Evolutionary conservation across 2,888 invertebrate species (phyloP).

Genomic region (Elysia crispata): DNA sequence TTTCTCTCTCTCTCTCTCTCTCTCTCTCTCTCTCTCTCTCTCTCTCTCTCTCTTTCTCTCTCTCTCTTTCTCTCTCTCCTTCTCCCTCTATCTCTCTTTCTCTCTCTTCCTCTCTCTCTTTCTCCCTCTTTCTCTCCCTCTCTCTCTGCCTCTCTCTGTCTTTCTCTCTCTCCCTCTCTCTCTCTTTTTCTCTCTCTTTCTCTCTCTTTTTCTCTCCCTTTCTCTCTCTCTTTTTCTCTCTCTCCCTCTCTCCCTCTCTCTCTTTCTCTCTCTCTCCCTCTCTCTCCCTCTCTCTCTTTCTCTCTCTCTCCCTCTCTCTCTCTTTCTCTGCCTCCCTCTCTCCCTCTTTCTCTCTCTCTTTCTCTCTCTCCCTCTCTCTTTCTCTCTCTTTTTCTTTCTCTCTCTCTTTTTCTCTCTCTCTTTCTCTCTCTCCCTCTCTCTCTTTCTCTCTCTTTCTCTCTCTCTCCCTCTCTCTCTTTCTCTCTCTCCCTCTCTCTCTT

Average conservation of each 20-base stretch:
- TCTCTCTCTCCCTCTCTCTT: not conserved
- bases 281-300: too few relatives aligned
- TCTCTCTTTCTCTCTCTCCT: too few relatives aligned
- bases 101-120: not conserved
- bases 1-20: too few relatives aligned
- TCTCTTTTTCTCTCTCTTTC: not conserved
- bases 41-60: too few relatives aligned
- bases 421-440: not conserved
- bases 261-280: not conserved
- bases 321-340: not conserved
- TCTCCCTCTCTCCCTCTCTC: not conserved
- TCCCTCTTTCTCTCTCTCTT: not conserved
- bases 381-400: too few relatives aligned
- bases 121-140: not conserved
- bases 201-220: too few relatives aligned
- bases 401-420: conserved; percentile 1
- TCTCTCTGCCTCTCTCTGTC: not conserved
- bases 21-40: too few relatives aligned
- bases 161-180: conserved; percentile 9
- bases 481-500: too few relatives aligned
- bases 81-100: too few relatives aligned
- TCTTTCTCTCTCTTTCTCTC: conserved; percentile 3
- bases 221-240: not conserved
- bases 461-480: not conserved
- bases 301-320: too few relatives aligned